Evolutionary conservation across 1,140 invertebrate species (phyloP).

Genomic region (Panagrolaimus sp.): DNA sequence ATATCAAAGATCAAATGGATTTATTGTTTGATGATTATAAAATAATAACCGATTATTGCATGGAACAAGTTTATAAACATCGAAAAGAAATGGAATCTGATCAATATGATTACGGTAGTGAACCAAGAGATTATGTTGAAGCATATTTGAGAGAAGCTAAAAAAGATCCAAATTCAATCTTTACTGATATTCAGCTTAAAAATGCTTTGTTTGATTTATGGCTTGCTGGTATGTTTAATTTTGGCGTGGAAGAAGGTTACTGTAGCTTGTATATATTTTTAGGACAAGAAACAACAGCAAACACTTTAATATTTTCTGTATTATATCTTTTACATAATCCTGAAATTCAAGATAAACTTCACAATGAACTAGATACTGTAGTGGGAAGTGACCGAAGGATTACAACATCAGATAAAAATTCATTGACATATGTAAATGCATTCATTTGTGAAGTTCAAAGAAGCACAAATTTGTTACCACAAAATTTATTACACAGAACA

Average conservation of each 20-base stretch:
- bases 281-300: neutral
- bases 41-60: neutral
- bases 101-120: neutral
- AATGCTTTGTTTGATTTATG: neutral
- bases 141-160: neutral
- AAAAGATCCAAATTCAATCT: neutral
- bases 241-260: neutral
- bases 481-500: neutral
- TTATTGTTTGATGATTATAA: neutral
- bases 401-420: neutral
- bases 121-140: neutral
- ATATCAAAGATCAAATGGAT: neutral
- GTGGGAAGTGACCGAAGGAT: neutral
- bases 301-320: neutral
- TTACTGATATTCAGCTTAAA: neutral
- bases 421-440: constrained; percentile 1
- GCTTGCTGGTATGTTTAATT: neutral
- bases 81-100: neutral
- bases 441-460: neutral
- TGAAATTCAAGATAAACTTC: neutral
- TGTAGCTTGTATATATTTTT: neutral
- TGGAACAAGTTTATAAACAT: neutral
- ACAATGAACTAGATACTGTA: neutral
- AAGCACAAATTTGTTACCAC: neutral
- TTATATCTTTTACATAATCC: neutral